Evolutionary conservation across 2,113 vertebrate genomes (phyloP), one percentile per base, ranked within the genome.

Genomic region (Vimba vimba): DNA sequence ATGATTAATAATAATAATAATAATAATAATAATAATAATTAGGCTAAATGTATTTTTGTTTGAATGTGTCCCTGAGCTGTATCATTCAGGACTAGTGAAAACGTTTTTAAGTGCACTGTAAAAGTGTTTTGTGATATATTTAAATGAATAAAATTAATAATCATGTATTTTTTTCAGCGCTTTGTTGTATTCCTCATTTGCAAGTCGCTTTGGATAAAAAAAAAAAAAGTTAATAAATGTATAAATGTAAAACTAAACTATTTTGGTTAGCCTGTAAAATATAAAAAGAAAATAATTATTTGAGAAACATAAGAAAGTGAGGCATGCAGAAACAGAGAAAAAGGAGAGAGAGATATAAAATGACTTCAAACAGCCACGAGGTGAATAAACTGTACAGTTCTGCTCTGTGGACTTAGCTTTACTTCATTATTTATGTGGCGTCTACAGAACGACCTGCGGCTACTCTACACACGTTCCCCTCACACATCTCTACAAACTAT

Each of bases 351-450:
- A 15, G 21, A 23, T 27, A 84, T 62, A 55, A 50, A 76, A 62
- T 76, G 57, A 77, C 45, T 85, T 64, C 27, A 85, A 52, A 85
- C 83, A 85, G 83, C 74, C 77, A 55, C 9, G 19, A 82, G 85
- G 79, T 45, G 39, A 60, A 79, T 43, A 47, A 76, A 81, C 36
- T 55, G 83, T 52, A 66, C 74, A 66, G 57, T n/a, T 77, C 27
- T 75, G 83, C 73, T 52, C 59, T 1, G 73, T 85, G 74, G 73
- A 85, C 39, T 85, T 62, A 85, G 73, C 73, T 50, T 75, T 76
- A 23, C 59, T 77, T 85, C 33, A 47, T 78, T 78, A 78, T 85
- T 85, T 52, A 85, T 78, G 74, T 66, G 45, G 19, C 45, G 45
- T 79, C 83, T 55, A 52, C 60, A 78, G 74, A 64, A 85, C 21